Conservation (phyloP, 2,797 vertebrate genomes). For the Chelon auratus region DNA sequence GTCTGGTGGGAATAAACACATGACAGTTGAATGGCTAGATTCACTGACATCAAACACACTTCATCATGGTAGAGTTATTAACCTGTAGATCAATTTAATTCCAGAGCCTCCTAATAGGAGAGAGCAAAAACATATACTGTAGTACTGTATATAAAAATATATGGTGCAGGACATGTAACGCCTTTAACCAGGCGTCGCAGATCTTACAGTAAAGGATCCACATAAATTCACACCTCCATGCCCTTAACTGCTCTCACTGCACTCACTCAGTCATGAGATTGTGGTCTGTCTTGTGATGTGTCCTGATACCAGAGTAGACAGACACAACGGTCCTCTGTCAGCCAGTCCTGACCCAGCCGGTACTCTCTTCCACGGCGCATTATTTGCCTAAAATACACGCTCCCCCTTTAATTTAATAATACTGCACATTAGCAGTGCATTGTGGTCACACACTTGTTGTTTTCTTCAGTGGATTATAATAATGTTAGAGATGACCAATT, state of each 20-base stretch:
- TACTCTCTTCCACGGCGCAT: neutral
- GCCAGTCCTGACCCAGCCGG: constrained; percentile 17
- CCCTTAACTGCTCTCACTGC: constrained; percentile 32
- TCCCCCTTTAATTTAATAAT: constrained; percentile 1
- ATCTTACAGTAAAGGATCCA: constrained; percentile 11
- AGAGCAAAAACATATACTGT: neutral
- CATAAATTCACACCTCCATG: constrained; percentile 51
- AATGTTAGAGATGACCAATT: constrained; percentile 7
- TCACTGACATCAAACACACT: constrained; percentile 30
- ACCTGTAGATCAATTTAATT: constrained; percentile 19
- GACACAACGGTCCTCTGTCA: constrained; percentile 60
- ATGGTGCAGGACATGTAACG: too few relatives aligned
- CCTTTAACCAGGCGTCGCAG: neutral
- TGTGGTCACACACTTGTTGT: constrained; percentile 1
- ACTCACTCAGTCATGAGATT: constrained; percentile 61
- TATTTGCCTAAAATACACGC: neutral
- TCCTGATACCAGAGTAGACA: constrained; percentile 61
- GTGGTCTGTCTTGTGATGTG: constrained; percentile 67
- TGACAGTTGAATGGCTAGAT: constrained; percentile 17
- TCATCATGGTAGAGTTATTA: constrained; percentile 6
- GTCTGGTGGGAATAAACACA: constrained; percentile 30
- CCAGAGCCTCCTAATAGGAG: neutral
- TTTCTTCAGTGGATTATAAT: constrained; percentile 1
- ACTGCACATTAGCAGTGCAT: neutral
- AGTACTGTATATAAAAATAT: neutral